phyloP scores from a whole-genome alignment of 2,888 invertebrate genomes.

The Strigamia crassipes region DNA sequence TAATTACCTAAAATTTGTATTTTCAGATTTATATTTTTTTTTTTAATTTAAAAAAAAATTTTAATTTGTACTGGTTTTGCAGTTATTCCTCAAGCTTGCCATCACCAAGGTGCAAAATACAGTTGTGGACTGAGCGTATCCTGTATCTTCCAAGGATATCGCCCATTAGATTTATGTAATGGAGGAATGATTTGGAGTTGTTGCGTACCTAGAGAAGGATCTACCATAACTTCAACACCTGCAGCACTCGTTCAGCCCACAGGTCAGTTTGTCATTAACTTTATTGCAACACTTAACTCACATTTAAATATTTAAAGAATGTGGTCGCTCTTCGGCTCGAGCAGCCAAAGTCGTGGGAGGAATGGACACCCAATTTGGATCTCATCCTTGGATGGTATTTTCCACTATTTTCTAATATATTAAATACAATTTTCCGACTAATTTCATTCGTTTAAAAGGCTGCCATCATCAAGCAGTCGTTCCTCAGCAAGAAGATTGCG shows the following conservation, averaged over 20 bases:
- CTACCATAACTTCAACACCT: conserved; percentile 52
- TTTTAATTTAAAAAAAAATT: background rate
- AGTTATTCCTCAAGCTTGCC: conserved; percentile 63
- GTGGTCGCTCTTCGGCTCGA: conserved; percentile 82
- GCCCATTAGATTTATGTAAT: conserved; percentile 85
- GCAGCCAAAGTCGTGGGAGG: conserved; percentile 91
- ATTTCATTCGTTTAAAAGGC: conserved; percentile 63
- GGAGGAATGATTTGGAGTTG: conserved; percentile 95
- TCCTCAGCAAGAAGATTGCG: conserved; percentile 84
- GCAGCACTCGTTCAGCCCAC: conserved; percentile 21
- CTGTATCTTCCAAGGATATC: conserved; percentile 84
- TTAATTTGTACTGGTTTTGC: conserved; percentile 48
- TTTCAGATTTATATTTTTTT: background rate
- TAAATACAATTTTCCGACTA: too few relatives aligned
- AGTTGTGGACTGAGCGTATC: conserved; percentile 89
- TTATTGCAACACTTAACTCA: background rate
- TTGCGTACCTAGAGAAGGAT: conserved; percentile 75
- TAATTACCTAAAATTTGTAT: too few relatives aligned
- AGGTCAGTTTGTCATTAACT: conserved; percentile 6
- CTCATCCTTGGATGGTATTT: conserved; percentile 85
- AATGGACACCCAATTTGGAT: conserved; percentile 85
- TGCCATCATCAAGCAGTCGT: conserved; percentile 87
- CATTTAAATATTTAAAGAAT: conserved; percentile 68
- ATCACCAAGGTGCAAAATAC: conserved; percentile 82
- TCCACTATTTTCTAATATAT: too few relatives aligned